Evolutionary conservation across 1,140 invertebrate species (phyloP), one percentile per base, ranked within the genome.

Genomic region (Drosophila gunungcola): DNA sequence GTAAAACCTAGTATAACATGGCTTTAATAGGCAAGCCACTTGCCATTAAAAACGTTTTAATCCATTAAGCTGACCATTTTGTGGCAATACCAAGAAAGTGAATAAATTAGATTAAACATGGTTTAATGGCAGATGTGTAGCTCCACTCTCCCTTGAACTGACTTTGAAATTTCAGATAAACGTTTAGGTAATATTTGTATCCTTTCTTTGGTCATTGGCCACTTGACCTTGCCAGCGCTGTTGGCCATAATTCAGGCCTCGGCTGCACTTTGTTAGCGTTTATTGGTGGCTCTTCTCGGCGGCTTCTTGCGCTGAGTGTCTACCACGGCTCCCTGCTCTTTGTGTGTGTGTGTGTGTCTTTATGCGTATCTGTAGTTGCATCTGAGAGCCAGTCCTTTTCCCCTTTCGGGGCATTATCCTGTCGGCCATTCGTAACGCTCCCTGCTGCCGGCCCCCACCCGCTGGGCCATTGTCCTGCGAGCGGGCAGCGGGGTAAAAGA

Each of bases 341-440:
- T 16, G 27, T 1, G 38, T 13, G 21, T 27, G 11, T 10, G 0
- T 41, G 21, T 57, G 60, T 68, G 53, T 75, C 62, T 42, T 57
- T 84, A 36, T 53, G 21, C 54, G 38, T 34, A 39, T 27, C 41
- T 43, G 38, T 41, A 38, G 42, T 16, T 64, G 45, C 36, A 74
- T 75, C 34, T 43, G 55, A 43, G 7, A 32, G 7, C 39, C 32
- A 21, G 21, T 36, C 10, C 38, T 38, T 29, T 58, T 32, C 55
- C 69, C 39, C 67, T 73, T 46, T 73, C 55, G 46, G 36, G 32
- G 72, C 73, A 75, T 76, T 76, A 76, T 76, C 73, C 73, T 76
- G 73, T 63, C 73, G 73, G 73, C 73, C 72, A 76, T 76, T 76
- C 73, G 73, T 51, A 57, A 54, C 61, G 73, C 72, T 76, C 68